Percentiles rank a stretch among this genome's conserved stretches.
phyloP scores from a whole-genome alignment of 2,113 vertebrate genomes.

The Hippocampus zosterae region DNA sequence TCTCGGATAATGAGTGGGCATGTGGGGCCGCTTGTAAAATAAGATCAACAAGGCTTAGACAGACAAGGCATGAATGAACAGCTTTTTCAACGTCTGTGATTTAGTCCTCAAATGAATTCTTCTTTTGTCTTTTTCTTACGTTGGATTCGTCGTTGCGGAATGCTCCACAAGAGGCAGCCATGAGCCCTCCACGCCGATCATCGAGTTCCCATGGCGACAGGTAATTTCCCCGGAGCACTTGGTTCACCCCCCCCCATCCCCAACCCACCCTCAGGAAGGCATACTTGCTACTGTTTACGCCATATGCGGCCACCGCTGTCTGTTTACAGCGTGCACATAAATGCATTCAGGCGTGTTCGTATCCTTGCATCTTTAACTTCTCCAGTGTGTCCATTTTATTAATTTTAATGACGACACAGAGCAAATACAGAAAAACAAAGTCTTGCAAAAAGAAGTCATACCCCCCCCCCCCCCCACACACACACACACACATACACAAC shows the following conservation, averaged over 20 bases:
- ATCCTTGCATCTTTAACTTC: not conserved
- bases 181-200: slow-evolving; percentile 63
- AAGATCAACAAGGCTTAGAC: slow-evolving; percentile 4
- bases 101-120: slow-evolving; percentile 11
- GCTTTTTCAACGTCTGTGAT: not conserved
- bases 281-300: not conserved
- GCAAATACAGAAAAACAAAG: not conserved
- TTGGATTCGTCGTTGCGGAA: not conserved
- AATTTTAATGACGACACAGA: not conserved
- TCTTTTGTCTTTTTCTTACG: slow-evolving; percentile 5
- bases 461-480: too few relatives aligned
- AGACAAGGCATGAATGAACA: not conserved
- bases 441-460: too few relatives aligned
- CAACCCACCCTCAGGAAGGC: not conserved
- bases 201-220: slow-evolving; percentile 71
- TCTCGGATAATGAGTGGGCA: not conserved
- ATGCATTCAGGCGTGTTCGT: not conserved
- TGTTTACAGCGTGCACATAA: not conserved
- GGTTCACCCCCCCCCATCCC: not conserved
- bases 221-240: slow-evolving; percentile 53
- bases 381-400: not conserved
- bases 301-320: not conserved
- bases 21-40: slow-evolving; percentile 4
- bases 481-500: too few relatives aligned
- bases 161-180: slow-evolving; percentile 58